Evolutionary conservation across 2,113 vertebrate genomes (phyloP), one percentile per base, ranked within the genome.

Genomic region (Melanerpes formicivorus): DNA sequence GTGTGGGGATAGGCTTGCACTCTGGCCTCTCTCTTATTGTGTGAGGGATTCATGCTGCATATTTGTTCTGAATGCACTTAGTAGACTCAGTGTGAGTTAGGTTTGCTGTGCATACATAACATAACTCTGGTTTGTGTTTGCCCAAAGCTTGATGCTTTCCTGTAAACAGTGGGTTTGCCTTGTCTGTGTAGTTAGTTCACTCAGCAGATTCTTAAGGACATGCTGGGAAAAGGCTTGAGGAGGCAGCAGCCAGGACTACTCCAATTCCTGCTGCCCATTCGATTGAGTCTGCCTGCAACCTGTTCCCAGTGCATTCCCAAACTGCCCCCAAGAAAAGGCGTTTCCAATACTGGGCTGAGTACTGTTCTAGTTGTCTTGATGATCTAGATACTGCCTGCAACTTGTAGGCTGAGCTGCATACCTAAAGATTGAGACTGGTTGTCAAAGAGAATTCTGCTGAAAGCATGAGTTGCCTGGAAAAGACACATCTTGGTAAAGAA

Each of bases 101-200:
- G 14, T 82, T 80, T 87, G 64, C 84, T 44, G 2, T 18, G 63
- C 40, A 29, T 48, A 21, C 18, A 2, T 14, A 25, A 37, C 26
- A 1, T 0, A 65, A 17, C 2, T 18, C 0, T 4, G 2, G 11
- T 21, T 77, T 0, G 0, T 50, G 63, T 50, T 73, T 69, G 26
- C 62, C 69, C 30, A n/a, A 63, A 2, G 29, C 40, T 26, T 1
- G 1, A 10, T 2, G 40, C 8, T 74, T 26, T 55, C 62, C 42
- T 42, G 86, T 71, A 48, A 71, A 63, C 26, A 18, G 48, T 50
- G 77, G 29, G 3, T 69, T 67, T 2, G 0, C 37, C 3, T 0
- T 8, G 54, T 4, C 1, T 15, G 48, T 9, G 54, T 44, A 3
- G 5, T 4, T 78, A 67, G 12, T 26, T 58, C 64, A 1, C 66